Evolutionary conservation across 2,113 vertebrate genomes (phyloP).

Genomic region (Heterotis niloticus): DNA sequence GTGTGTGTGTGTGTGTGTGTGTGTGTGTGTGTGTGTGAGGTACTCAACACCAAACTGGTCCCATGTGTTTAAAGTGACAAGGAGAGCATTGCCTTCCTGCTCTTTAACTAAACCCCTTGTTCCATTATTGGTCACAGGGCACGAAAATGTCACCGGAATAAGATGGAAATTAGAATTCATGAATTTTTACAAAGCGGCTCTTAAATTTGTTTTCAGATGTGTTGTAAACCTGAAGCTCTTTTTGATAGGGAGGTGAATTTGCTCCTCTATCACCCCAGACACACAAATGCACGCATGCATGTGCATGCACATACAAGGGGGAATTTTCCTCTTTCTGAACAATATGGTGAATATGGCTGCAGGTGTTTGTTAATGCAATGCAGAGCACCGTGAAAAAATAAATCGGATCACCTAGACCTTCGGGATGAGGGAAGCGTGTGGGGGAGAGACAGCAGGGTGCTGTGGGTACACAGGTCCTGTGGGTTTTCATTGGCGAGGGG

Average conservation of each 20-base stretch:
- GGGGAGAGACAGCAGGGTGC: slow-evolving; percentile 19
- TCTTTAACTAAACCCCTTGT: no score
- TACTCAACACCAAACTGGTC: background rate
- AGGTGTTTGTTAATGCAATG: slow-evolving; percentile 11
- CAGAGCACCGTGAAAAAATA: slow-evolving; percentile 44
- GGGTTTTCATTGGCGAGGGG: slow-evolving; percentile 35
- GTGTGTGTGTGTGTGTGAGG: background rate
- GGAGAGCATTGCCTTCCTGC: background rate
- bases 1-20: background rate
- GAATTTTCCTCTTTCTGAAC: slow-evolving; percentile 39
- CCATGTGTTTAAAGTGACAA: background rate
- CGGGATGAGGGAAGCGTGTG: slow-evolving; percentile 7
- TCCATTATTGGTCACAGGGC: no score
- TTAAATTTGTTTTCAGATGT: no score
- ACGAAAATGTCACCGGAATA: no score
- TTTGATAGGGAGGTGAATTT: no score
- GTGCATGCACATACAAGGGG: background rate
- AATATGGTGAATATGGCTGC: slow-evolving; percentile 57
- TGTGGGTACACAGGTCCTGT: slow-evolving; percentile 29
- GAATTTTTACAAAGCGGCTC: no score
- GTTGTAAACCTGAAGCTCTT: no score
- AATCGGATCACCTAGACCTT: slow-evolving; percentile 59
- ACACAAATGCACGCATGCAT: no score
- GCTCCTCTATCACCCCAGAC: no score
- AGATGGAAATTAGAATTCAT: no score